phyloP scores from a whole-genome alignment of 1,140 invertebrate species.

The Adelges cooleyi region DNA sequence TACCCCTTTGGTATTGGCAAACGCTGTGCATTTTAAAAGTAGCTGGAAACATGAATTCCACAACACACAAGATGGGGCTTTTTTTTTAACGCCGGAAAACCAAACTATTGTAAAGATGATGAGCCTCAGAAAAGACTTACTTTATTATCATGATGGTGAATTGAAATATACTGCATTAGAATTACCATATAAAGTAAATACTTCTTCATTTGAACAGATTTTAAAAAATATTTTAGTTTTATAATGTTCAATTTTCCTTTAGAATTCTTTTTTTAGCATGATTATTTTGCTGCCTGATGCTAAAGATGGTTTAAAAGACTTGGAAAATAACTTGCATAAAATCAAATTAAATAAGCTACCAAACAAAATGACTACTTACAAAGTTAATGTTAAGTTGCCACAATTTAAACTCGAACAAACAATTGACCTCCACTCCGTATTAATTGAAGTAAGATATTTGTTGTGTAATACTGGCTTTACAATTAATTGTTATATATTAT shows the following conservation, averaged over 20 bases:
- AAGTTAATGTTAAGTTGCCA: conserved; percentile 10
- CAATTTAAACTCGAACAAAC: conserved; percentile 7
- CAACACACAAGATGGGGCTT: conserved; percentile 38
- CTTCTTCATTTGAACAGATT: too few species aligned
- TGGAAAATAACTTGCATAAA: conserved; percentile 14
- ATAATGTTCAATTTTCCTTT: not conserved
- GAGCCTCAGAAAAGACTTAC: conserved; percentile 43
- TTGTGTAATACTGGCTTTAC: too few species aligned
- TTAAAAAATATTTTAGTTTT: too few species aligned
- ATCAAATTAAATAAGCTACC: not conserved
- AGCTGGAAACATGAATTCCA: conserved; percentile 49
- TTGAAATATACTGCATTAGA: conserved; percentile 42
- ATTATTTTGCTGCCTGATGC: conserved; percentile 5
- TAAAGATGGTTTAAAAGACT: conserved; percentile 3
- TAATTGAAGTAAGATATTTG: too few species aligned
- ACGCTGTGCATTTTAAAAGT: conserved; percentile 79
- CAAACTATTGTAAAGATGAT: conserved; percentile 51
- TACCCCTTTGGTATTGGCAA: conserved; percentile 57
- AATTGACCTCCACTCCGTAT: too few species aligned
- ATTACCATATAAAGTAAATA: conserved; percentile 46
- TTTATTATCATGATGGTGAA: conserved; percentile 40
- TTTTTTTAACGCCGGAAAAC: conserved; percentile 40
- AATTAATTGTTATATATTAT: too few species aligned
- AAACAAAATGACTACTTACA: conserved; percentile 8
- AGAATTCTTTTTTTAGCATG: conserved; percentile 3